Conservation (phyloP, 64 coral and sea anemone genomes). For the Stichodactyla helianthus region DNA sequence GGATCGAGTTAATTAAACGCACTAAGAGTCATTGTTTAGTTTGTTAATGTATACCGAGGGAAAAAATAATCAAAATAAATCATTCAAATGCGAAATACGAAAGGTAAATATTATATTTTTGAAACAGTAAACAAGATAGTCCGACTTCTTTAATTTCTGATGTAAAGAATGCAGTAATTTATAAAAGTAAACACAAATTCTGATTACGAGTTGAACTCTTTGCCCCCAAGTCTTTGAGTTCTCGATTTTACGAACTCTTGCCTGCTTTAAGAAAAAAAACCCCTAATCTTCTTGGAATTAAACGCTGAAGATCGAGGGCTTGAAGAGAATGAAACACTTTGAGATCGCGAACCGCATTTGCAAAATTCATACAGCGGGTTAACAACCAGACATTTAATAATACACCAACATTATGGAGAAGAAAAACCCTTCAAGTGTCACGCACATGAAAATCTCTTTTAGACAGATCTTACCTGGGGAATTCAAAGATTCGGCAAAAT, state of each 20-base stretch:
- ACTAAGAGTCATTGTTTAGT: background rate
- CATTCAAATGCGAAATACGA: background rate
- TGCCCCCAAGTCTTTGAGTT: background rate
- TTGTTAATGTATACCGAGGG: background rate
- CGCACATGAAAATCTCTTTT: background rate
- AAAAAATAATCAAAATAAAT: background rate
- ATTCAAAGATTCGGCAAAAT: slow-evolving; percentile 74
- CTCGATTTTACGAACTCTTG: background rate
- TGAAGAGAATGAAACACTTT: background rate
- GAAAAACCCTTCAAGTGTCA: background rate
- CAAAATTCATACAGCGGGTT: too few relatives aligned
- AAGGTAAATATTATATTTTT: slow-evolving; percentile 32
- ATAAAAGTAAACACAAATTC: background rate
- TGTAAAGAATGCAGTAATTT: background rate
- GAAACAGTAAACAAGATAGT: background rate
- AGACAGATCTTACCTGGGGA: slow-evolving; percentile 53
- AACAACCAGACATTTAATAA: too few relatives aligned
- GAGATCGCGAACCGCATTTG: background rate
- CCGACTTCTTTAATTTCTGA: background rate
- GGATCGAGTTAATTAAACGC: background rate
- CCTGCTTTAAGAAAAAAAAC: background rate
- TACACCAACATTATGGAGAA: too few relatives aligned
- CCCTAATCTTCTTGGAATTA: background rate
- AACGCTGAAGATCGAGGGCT: background rate
- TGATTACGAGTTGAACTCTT: background rate